A percentile compares a stretch with the other conserved stretches of the same genome.
Conservation (phyloP, 2,797 vertebrate genomes). For the Smutsia gigantea region DNA sequence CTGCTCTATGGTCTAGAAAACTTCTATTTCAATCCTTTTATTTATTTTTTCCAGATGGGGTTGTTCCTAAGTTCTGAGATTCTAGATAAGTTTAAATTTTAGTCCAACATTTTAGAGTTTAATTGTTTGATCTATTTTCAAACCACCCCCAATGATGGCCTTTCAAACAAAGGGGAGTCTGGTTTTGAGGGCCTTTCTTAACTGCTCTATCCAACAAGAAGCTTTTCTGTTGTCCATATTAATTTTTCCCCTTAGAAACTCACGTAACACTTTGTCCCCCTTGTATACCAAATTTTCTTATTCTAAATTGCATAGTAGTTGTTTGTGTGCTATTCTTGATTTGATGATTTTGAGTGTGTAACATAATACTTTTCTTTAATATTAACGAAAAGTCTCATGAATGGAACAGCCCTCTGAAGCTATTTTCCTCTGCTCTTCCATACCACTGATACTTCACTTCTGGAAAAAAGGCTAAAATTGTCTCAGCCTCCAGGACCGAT, state of each 20-base stretch:
- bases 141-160: not conserved
- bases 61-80: not conserved
- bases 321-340: not conserved
- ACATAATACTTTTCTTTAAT: not conserved
- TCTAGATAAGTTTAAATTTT: not conserved
- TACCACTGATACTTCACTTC: not conserved
- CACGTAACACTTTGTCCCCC: not conserved
- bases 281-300: not conserved
- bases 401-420: not conserved
- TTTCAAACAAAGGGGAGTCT: not conserved
- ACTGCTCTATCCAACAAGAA: not conserved
- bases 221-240: not conserved
- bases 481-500: not conserved
- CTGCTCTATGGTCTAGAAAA: not conserved
- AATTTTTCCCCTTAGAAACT: not conserved
- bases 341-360: not conserved
- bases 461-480: not conserved
- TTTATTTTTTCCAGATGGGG: not conserved
- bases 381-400: not conserved
- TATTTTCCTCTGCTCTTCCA: not conserved
- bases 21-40: not conserved
- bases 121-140: not conserved
- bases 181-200: not conserved
- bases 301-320: not conserved
- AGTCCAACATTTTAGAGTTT: not conserved